Evolutionary conservation across 1,140 invertebrate genomes (phyloP).

Genomic region (Drosophila sucinea): DNA sequence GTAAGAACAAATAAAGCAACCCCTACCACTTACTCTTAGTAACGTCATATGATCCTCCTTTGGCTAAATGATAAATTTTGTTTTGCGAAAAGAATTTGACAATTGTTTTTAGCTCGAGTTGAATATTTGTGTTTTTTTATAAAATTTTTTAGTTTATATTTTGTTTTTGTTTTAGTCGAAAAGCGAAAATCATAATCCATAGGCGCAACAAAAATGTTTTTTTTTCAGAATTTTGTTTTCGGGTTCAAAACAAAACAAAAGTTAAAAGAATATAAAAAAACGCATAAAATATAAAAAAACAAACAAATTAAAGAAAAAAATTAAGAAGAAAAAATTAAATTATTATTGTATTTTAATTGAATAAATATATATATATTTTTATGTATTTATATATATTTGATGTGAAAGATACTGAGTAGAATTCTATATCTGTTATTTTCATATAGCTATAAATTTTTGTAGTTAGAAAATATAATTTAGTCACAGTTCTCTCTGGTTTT

Average conservation of each 20-base stretch:
- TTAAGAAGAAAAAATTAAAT: slow-evolving; percentile 46
- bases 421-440: slow-evolving; percentile 31
- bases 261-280: slow-evolving; percentile 28
- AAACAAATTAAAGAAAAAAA: slow-evolving; percentile 51
- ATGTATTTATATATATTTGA: slow-evolving; percentile 29
- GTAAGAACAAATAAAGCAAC: slow-evolving; percentile 81
- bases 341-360: slow-evolving; percentile 37
- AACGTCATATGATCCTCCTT: slow-evolving; percentile 80
- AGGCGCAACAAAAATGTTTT: slow-evolving; percentile 3
- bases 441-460: background rate
- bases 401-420: slow-evolving; percentile 23
- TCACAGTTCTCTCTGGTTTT: background rate
- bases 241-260: slow-evolving; percentile 17
- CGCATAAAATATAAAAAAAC: slow-evolving; percentile 27
- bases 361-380: slow-evolving; percentile 26
- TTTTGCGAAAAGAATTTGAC: slow-evolving; percentile 27
- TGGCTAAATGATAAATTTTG: slow-evolving; percentile 74
- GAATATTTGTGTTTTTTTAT: slow-evolving; percentile 9
- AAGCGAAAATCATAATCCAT: slow-evolving; percentile 2
- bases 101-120: slow-evolving; percentile 30
- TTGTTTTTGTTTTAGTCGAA: background rate
- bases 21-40: slow-evolving; percentile 83
- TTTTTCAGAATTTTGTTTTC: background rate
- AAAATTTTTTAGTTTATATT: background rate
- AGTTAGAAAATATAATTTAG: slow-evolving; percentile 4